These are phyloP conservation scores for Harpagus bidentatus DNA, from an alignment of 2,113 vertebrate species.

Conservation along the genomic window DNA sequence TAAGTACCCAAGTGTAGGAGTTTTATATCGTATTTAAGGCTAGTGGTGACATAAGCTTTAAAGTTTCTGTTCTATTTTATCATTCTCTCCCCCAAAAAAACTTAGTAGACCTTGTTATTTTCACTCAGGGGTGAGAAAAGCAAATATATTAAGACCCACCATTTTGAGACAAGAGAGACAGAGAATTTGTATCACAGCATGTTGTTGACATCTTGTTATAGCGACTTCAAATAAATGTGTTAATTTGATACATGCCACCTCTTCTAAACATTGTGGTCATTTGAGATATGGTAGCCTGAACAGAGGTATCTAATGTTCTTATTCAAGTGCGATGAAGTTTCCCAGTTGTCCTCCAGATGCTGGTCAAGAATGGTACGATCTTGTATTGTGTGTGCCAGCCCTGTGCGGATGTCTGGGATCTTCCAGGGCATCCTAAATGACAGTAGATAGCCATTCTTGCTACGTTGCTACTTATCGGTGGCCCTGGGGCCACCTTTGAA, in stretches of 20 bases:
- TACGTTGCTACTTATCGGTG: background rate
- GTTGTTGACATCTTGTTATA: background rate
- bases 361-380: background rate
- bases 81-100: background rate
- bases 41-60: background rate
- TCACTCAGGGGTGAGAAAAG: background rate
- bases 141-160: background rate
- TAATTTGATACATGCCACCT: background rate
- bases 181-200: background rate
- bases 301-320: background rate
- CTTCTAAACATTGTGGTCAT: background rate
- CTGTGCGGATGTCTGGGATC: background rate
- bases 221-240: background rate
- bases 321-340: background rate
- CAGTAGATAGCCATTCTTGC: background rate
- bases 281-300: background rate
- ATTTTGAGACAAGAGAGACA: background rate
- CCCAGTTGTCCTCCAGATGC: background rate
- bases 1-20: background rate
- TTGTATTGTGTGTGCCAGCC: background rate
- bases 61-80: background rate
- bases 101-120: background rate
- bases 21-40: conserved; percentile 18
- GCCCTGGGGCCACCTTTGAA: background rate
- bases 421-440: background rate